Evolutionary conservation across 2,888 invertebrate genomes (phyloP), one percentile per base, ranked within the genome.

Genomic region (Meiosimyza platycephala): DNA sequence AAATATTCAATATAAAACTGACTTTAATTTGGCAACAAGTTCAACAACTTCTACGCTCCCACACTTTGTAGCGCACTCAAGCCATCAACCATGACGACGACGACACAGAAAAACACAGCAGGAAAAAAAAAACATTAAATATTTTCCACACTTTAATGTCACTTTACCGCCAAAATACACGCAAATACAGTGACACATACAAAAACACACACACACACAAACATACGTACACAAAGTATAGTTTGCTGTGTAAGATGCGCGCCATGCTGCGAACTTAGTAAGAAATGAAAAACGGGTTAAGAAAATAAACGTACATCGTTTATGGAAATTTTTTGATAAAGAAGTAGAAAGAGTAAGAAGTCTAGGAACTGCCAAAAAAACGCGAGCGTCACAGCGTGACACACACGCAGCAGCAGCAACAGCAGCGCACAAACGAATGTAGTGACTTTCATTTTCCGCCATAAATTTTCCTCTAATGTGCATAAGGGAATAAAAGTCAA

Each of bases 261-360:
- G 3, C 54, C 54, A n/a, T 40, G 9, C 40, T 40, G 4, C 40
- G 9, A 40, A 40, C 40, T 40, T 40, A 28, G 15, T 63, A 62
- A 33, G 22, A 67, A 68, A 57, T 47, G 64, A 63, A 65, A 71
- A 75, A 75, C 75, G 75, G 75, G 75, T 75, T 75, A 75, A 72
- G 75, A 72, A 75, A 74, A 74, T 72, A 75, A 81, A 78, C 75
- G 78, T 75, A 74, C 66, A 76, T 75, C 76, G 60, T 70, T 79
- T 79, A 80, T 81, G 80, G 75, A 79, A 81, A 80, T 80, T 81
- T 78, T 62, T 54, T 12, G 78, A 59, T 16, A 13, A 59, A 59
- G 59, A 59, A 59, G 59, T 28, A 28, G n/a, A 22, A 64, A 16
- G 62, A 62, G 47, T 50, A 40, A 62, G 52, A 22, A 15, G 47